phyloP scores from a whole-genome alignment of 2,888 invertebrate species.

The Eristalis tenax region DNA sequence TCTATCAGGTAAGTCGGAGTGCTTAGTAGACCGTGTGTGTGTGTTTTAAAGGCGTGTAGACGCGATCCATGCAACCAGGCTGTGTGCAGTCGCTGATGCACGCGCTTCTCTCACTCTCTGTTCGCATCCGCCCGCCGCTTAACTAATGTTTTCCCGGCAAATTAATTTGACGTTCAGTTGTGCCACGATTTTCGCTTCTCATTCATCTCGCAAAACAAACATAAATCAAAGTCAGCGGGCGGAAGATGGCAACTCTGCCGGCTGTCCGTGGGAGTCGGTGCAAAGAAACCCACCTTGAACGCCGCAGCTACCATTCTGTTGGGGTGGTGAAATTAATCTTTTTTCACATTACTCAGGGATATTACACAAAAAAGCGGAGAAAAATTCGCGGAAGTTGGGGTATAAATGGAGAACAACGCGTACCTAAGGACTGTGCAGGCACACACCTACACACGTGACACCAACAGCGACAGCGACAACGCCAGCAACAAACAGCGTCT shows the following conservation, averaged over 20 bases:
- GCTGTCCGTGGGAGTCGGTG: background rate
- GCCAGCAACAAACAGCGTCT: background rate
- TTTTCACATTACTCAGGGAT: slow-evolving; percentile 27
- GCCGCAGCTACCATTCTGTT: background rate
- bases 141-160: slow-evolving; percentile 56
- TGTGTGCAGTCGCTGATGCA: slow-evolving; percentile 42
- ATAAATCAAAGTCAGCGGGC: slow-evolving; percentile 80
- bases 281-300: background rate
- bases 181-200: slow-evolving; percentile 47
- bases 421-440: slow-evolving; percentile 1
- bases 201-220: slow-evolving; percentile 75
- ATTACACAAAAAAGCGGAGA: slow-evolving; percentile 22
- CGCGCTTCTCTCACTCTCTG: slow-evolving; percentile 24
- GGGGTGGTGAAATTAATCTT: slow-evolving; percentile 52
- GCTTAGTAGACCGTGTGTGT: background rate
- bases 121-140: slow-evolving; percentile 10
- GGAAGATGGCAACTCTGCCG: background rate
- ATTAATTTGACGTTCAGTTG: slow-evolving; percentile 60
- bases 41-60: background rate
- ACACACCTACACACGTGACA: slow-evolving; percentile 6
- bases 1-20: slow-evolving; percentile 84
- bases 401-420: background rate
- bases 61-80: background rate
- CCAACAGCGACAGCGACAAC: background rate
- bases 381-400: background rate